Evolutionary conservation across 2,797 vertebrate genomes (phyloP).

Genomic region (Lepilemur septentrionalis): DNA sequence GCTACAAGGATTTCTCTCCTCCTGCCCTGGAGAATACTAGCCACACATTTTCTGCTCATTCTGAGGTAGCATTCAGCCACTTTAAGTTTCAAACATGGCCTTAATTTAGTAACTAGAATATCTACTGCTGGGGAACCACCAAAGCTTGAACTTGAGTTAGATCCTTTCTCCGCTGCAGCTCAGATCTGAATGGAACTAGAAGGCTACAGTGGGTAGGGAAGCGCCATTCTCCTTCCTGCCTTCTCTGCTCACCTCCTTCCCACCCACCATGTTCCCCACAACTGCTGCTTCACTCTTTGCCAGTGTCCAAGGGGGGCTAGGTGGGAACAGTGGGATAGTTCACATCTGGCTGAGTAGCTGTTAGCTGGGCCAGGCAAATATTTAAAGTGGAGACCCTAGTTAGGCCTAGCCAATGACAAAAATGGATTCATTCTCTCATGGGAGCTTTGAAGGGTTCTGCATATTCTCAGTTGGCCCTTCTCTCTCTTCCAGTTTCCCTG

Average conservation of each 20-base stretch:
- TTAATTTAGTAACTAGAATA: neutral
- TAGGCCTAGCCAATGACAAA: neutral
- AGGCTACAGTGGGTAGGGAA: rapidly evolving
- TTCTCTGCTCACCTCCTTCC: neutral
- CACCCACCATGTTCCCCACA: neutral
- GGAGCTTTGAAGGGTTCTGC: neutral
- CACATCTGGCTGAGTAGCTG: neutral
- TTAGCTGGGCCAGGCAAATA: neutral
- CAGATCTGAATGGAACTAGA: neutral
- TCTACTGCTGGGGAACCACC: neutral
- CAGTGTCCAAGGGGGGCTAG: neutral
- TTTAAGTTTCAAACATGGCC: neutral
- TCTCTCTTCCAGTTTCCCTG: neutral
- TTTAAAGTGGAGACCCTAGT: neutral
- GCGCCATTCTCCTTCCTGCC: neutral
- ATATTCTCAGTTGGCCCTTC: neutral
- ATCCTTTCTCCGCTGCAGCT: neutral
- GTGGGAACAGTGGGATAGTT: neutral
- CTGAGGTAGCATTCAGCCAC: neutral
- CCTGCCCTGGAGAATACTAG: neutral
- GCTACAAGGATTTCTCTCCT: rapidly evolving
- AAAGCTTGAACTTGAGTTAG: neutral
- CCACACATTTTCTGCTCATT: neutral
- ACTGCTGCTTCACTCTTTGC: neutral
- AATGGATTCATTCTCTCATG: neutral